Percentiles rank a stretch among this genome's conserved stretches.
These are phyloP conservation scores for Calyptommatus sinebrachiatus DNA, from an alignment of 2,113 vertebrate genomes.

Conservation along the genomic window DNA sequence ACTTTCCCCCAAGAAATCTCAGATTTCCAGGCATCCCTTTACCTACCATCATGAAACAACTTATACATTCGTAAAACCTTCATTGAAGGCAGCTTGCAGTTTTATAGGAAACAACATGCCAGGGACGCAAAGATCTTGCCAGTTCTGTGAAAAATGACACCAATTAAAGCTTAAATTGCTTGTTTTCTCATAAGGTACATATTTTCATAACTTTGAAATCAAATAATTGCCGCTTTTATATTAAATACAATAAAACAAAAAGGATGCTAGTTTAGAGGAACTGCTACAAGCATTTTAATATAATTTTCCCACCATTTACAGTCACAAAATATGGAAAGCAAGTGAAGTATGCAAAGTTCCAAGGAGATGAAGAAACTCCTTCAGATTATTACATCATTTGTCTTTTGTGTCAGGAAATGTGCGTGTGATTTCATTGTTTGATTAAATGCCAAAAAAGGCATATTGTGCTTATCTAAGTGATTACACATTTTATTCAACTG, in stretches of 20 bases:
- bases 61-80: conserved; percentile 84
- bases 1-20: conserved; percentile 76
- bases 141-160: conserved; percentile 93
- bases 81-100: conserved; percentile 93
- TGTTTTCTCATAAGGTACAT: conserved; percentile 99
- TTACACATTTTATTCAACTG: conserved; percentile 83
- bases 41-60: conserved; percentile 80
- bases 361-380: conserved; percentile 87
- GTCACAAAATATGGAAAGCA: conserved; percentile 84
- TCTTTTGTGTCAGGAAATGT: conserved; percentile 86
- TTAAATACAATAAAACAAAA: conserved; percentile 96
- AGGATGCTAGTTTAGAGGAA: conserved; percentile 89
- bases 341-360: conserved; percentile 87
- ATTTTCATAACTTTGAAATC: conserved; percentile 99
- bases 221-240: conserved; percentile 99
- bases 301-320: conserved; percentile 85
- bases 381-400: conserved; percentile 88
- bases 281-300: conserved; percentile 94
- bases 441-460: conserved; percentile 90
- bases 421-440: conserved; percentile 89
- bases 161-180: conserved; percentile 99
- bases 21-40: conserved; percentile 76
- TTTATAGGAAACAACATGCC: conserved; percentile 89
- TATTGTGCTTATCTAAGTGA: conserved; percentile 89
- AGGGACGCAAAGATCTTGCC: conserved; percentile 96